Evolutionary conservation across 2,888 invertebrate genomes (phyloP).

Genomic region (Netelia inedita): DNA sequence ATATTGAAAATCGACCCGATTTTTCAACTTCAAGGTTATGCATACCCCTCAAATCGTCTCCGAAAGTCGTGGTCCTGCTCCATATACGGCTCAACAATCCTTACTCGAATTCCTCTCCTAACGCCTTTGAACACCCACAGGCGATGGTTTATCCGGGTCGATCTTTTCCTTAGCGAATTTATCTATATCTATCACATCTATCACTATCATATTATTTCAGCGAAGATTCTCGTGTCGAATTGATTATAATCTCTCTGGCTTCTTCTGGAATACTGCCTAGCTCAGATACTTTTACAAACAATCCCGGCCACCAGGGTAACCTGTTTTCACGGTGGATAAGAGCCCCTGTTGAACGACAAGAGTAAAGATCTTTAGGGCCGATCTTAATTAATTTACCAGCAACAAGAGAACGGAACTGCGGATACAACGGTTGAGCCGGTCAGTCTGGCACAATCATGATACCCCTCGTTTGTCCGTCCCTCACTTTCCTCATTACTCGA

Average conservation of each 20-base stretch:
- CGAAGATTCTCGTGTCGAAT: conserved; percentile 27
- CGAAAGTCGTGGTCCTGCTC: too few relatives aligned
- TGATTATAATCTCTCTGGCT: conserved; percentile 46
- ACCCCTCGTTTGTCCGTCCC: too few relatives aligned
- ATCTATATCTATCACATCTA: conserved; percentile 15
- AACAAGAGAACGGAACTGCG: conserved; percentile 39
- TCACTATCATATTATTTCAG: neutral
- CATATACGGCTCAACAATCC: too few relatives aligned
- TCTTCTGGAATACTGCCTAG: conserved; percentile 55
- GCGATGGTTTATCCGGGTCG: conserved; percentile 13
- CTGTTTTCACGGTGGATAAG: conserved; percentile 65
- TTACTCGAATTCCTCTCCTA: conserved; percentile 19
- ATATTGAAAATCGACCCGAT: too few relatives aligned
- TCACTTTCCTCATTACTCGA: conserved; percentile 55
- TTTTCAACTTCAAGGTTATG: too few relatives aligned
- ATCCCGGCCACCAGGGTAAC: conserved; percentile 57
- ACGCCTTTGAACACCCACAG: neutral
- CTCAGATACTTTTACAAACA: conserved; percentile 71
- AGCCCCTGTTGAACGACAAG: conserved; percentile 68
- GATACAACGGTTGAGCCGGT: conserved; percentile 63
- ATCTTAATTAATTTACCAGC: conserved; percentile 26
- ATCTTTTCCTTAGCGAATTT: conserved; percentile 28
- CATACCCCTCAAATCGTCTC: too few relatives aligned
- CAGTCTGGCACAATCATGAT: conserved; percentile 62
- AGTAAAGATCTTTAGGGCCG: conserved; percentile 24